Conservation (phyloP, 2,113 vertebrate species). For the Prochilodus magdalenae region DNA sequence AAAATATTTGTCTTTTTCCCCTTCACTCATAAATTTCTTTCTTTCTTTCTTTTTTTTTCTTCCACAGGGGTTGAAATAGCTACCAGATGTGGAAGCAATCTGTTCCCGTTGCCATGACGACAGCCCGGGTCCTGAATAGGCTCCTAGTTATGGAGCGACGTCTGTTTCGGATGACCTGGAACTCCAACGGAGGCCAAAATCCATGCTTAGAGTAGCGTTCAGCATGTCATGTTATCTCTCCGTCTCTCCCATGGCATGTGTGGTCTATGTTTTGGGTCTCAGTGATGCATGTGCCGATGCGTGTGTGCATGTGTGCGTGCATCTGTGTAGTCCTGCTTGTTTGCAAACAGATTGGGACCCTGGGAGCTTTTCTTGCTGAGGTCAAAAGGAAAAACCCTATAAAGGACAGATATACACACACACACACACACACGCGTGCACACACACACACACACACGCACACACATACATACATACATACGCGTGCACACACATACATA, state of each 20-base stretch:
- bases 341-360: slow-evolving; percentile 70
- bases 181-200: slow-evolving; percentile 52
- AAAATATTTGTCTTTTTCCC: slow-evolving; percentile 89
- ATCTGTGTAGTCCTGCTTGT: slow-evolving; percentile 3
- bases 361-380: slow-evolving; percentile 5
- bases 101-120: slow-evolving; percentile 79
- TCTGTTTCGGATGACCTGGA: slow-evolving; percentile 68
- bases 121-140: slow-evolving; percentile 71
- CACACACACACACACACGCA: slow-evolving; percentile 48
- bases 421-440: no score
- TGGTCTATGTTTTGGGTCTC: slow-evolving; percentile 55
- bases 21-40: slow-evolving; percentile 86
- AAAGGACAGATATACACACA: slow-evolving; percentile 64
- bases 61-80: slow-evolving; percentile 82
- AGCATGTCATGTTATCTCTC: slow-evolving; percentile 63
- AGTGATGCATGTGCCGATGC: slow-evolving; percentile 4
- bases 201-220: slow-evolving; percentile 65
- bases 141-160: slow-evolving; percentile 73
- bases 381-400: slow-evolving; percentile 44
- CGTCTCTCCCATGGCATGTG: slow-evolving; percentile 52
- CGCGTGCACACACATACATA: no score
- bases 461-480: slow-evolving; percentile 45
- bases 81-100: slow-evolving; percentile 93
- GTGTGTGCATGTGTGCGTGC: slow-evolving; percentile 11
- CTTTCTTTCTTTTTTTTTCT: slow-evolving; percentile 70